Base-by-base conservation (phyloP, 2,888 invertebrate genomes). In the Drosophila kuntzei region DNA sequence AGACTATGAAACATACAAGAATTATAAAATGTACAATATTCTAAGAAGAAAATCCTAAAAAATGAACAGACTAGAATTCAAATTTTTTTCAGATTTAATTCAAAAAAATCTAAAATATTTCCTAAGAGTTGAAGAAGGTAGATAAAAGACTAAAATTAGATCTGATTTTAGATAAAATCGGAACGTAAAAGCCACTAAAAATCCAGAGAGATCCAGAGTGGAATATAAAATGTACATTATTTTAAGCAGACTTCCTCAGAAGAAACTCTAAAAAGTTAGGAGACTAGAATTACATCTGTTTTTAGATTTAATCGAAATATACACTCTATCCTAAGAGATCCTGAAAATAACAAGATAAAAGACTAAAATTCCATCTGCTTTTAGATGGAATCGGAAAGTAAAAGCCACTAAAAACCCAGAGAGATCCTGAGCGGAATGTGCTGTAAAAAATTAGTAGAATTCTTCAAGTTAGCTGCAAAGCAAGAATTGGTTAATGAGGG, bases 381-480 rank as follows among this genome's bases (percentile, higher is more conserved):
- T 4, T 1, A 9, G 8, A 7, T 18, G 12, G 12, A 12, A 5
- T 11, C 3, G 18, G n/a, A 22, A 36, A 46, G 18, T 8, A 27
- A 18, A 16, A 22, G 37, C 11, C 14, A 34, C n/a, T 11, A 36
- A 16, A 29, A 53, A 41, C 43, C 22, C 32, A 43, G 4, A 11
- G 12, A 43, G 32, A 32, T 22, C 22, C 43, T 14, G 5, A 3
- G n/a, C 9, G 39, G 12, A 41, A 41, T 5, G 9, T n/a, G 14
- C 11, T 44, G 22, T 20, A 16, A 16, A 41, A 32, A 12, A 44
- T 44, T 55, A 34, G 22, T 32, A 55, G 22, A 55, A 43, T 34
- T 43, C 22, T 43, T 44, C 14, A 14, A 29, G 51, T 60, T 27
- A 60, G 51, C 59, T 60, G 59, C 27, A 60, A 60, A 53, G 53